Evolutionary conservation across 1,140 invertebrate genomes (phyloP), one percentile per base, ranked within the genome.

Genomic region (Lerema accius): DNA sequence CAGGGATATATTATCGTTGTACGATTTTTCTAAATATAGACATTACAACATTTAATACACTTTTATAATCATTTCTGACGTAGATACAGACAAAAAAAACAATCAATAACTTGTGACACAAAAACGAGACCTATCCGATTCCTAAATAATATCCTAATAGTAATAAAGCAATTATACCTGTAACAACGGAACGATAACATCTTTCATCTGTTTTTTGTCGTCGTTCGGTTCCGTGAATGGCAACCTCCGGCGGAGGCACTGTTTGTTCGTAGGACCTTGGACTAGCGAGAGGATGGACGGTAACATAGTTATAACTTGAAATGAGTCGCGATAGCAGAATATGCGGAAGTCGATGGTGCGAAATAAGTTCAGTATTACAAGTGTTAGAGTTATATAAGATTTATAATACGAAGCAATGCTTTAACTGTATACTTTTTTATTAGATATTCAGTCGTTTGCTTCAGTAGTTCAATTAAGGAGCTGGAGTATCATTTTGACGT

Each of bases 151-250:
- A 11, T 10, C 4, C 10, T 23, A 32, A 50, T 35, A 50, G 15
- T 35, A 37, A 35, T 48, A 59, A 48, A 48, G 56, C 32, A 59
- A 59, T 48, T 48, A 48, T 48, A 46, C 43, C 2, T 48, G 16
- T 48, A 59, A 48, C 56, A 58, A 46, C 46, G 43, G 37, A 39
- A 59, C 32, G 56, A 59, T 59, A 49, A 48, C 56, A 59, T 59
- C 43, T 59, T 59, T 59, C 43, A 59, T 59, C 32, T 7, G 45
- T 59, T 59, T 59, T 59, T 59, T 59, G 56, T 59, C 56, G 32
- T 14, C 26, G 23, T 59, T 59, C 28, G 43, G 55, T 59, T 48
- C 55, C 55, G 55, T 59, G 55, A 59, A 59, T 59, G 55, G 55
- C 46, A 43, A 59, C 43, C 55, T 59, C 55, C 43, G 43, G 17